These are phyloP conservation scores for Gryllus bimaculatus DNA, from an alignment of 1,140 invertebrate genomes.

Conservation along the genomic window DNA sequence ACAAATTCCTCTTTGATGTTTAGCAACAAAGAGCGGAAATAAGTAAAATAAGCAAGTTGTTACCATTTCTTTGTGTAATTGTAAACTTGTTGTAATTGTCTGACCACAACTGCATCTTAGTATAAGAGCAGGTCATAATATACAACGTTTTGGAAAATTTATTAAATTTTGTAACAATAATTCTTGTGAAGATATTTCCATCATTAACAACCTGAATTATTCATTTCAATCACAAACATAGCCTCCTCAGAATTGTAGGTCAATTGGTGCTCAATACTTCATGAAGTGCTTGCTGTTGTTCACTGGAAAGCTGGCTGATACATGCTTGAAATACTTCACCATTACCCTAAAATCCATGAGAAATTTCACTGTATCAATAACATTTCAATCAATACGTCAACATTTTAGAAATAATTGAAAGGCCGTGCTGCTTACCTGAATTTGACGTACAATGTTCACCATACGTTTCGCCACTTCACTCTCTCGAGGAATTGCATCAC, in stretches of 20 bases:
- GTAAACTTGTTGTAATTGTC: too few relatives aligned
- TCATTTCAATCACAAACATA: not conserved
- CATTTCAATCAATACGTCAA: not conserved
- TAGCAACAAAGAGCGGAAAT: too few relatives aligned
- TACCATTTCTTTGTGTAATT: too few relatives aligned
- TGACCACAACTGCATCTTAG: too few relatives aligned
- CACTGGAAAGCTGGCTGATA: constrained; percentile 57
- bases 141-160: too few relatives aligned
- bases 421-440: constrained; percentile 45
- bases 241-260: not conserved
- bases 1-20: too few relatives aligned
- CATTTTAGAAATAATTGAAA: not conserved
- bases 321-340: constrained; percentile 75
- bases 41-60: too few relatives aligned
- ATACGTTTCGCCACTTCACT: constrained; percentile 54
- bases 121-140: too few relatives aligned
- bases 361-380: not conserved
- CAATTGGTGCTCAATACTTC: constrained; percentile 42
- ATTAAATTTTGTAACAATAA: too few relatives aligned
- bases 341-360: constrained; percentile 44
- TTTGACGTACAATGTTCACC: constrained; percentile 63
- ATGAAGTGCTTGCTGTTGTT: constrained; percentile 74
- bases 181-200: too few relatives aligned
- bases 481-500: constrained; percentile 65
- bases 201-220: too few relatives aligned